Percentiles rank a stretch among this genome's conserved stretches.
Evolutionary conservation across 2,113 vertebrate genomes (phyloP).

Genomic region (Sturnus vulgaris): DNA sequence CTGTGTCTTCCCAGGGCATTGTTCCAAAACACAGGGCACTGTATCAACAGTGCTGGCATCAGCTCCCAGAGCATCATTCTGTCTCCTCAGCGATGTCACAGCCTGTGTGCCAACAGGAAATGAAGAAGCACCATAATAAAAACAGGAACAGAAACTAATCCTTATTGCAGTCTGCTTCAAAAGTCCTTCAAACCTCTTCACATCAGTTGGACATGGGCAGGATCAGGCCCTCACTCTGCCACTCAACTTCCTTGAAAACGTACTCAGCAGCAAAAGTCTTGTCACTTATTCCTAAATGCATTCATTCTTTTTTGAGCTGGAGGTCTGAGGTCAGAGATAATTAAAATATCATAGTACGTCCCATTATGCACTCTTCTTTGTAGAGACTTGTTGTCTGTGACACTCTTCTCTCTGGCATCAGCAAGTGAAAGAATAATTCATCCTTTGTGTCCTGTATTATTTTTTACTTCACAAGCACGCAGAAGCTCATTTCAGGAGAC

Average conservation of each 20-base stretch:
- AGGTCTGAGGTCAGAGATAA: background rate
- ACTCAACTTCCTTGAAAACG: background rate
- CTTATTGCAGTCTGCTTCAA: background rate
- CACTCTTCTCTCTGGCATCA: background rate
- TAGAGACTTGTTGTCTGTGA: background rate
- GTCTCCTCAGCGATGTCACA: rapidly evolving
- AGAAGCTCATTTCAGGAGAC: background rate
- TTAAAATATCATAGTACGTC: background rate
- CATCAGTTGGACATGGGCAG: rapidly evolving
- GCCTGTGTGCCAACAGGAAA: background rate
- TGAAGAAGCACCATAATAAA: background rate
- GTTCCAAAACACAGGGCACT: background rate
- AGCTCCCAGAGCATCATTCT: background rate
- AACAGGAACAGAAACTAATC: background rate
- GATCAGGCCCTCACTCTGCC: background rate
- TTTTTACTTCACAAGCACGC: background rate
- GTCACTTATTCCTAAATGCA: background rate
- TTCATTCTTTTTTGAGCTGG: background rate
- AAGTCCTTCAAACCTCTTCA: background rate
- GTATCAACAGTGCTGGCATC: background rate
- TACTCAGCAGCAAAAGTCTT: background rate
- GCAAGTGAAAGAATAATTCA: background rate
- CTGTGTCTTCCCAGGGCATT: background rate
- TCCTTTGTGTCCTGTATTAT: background rate
- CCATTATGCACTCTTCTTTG: background rate